Base-by-base conservation (phyloP, 2,113 vertebrate genomes). In the Salvator merianae region DNA sequence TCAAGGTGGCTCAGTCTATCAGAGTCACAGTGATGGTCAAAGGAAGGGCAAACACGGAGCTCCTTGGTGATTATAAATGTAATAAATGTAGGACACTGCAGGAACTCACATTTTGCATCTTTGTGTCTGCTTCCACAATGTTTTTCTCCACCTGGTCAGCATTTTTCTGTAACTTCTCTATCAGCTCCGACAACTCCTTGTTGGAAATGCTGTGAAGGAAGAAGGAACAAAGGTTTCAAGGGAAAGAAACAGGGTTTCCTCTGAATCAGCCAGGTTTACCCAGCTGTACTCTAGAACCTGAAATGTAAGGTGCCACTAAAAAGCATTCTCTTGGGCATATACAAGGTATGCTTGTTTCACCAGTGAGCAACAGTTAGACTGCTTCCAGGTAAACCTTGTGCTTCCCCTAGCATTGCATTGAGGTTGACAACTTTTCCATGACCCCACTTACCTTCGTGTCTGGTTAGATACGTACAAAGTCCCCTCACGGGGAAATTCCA, bases 91-190 rank as follows among this genome's bases (percentile, higher is more conserved):
- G 55, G 55, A 59, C 18, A 20, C 55, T 3, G 43, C 43, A 5
- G 55, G 14, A 71, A 92, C 96, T 96, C 68, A 99, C 98, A 1
- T 95, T 98, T 71, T 98, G 98, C 93, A 99, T 96, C 80, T 98
- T 97, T 92, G 97, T 96, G 91, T 99, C 98, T 0, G 96, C 93
- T 71, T 99, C 98, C 83, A 96, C 95, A n/a, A 99, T 98, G 94
- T 97, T 97, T 88, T 97, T 98, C 92, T 99, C 98, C 96, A 99
- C 99, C 86, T 98, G 97, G 93, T 99, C 98, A 0, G 98, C 99
- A 96, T 97, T 99, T 90, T 95, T 97, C 96, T 99, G 99, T 89
- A 99, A 94, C 92, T 97, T 97, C 82, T 99, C 98, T 0, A 99
- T 98, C 92, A 99, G 96, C 55, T 93, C 84, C 0, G 93, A 91